phyloP scores from a whole-genome alignment of 2,888 invertebrate species.

The Lithophane ornitopus region DNA sequence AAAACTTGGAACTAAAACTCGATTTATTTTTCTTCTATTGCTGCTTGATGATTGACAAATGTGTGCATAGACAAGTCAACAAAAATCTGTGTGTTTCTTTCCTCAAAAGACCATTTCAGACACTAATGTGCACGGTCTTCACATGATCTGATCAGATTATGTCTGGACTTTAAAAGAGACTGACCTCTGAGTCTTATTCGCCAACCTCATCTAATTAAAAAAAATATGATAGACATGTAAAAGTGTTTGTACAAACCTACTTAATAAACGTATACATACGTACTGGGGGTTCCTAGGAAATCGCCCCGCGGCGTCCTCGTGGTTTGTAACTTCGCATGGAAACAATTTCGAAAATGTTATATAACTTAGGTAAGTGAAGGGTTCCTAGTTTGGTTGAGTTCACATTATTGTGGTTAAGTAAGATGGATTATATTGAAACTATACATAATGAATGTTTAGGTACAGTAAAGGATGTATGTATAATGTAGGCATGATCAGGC shows the following conservation, averaged over 20 bases:
- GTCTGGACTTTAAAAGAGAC: no score
- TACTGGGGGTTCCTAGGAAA: conserved; percentile 48
- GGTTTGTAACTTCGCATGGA: conserved; percentile 53
- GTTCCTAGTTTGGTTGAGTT: conserved; percentile 35
- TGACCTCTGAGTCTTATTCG: no score
- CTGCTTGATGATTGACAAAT: no score
- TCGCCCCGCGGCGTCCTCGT: conserved; percentile 42
- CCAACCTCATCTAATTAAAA: no score
- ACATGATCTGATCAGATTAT: no score
- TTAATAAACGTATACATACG: no score
- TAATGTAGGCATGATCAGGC: neutral
- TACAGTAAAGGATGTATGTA: neutral
- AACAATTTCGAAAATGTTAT: conserved; percentile 65
- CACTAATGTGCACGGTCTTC: no score
- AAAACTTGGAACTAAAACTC: conserved; percentile 60
- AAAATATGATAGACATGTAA: no score
- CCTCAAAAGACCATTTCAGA: no score
- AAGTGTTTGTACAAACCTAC: no score
- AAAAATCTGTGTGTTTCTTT: no score
- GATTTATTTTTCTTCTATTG: neutral
- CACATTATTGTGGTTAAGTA: conserved; percentile 45
- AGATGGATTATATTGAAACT: conserved; percentile 47
- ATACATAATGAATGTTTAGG: neutral
- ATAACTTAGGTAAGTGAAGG: conserved; percentile 47
- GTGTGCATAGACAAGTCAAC: no score